These are phyloP conservation scores for Meteorus colon DNA, from an alignment of 2,888 invertebrate genomes.

Conservation along the genomic window DNA sequence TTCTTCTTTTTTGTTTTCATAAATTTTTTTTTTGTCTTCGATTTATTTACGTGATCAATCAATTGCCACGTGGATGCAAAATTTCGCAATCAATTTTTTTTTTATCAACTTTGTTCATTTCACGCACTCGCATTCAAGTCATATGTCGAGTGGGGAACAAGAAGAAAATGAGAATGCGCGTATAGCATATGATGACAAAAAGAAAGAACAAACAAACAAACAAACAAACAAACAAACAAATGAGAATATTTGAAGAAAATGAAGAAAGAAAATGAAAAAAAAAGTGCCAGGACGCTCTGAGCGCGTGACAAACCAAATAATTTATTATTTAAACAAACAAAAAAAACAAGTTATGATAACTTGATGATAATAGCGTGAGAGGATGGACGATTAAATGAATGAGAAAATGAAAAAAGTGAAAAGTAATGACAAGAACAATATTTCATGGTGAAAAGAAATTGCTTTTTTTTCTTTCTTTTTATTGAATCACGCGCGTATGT, in stretches of 20 bases:
- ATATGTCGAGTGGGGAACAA: background rate
- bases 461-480: too few relatives aligned
- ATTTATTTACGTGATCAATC: background rate
- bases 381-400: conserved; percentile 1
- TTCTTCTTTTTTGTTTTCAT: conserved; percentile 16
- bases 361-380: conserved; percentile 31
- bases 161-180: background rate
- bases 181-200: background rate
- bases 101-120: background rate
- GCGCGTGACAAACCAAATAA: conserved; percentile 74
- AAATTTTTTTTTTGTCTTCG: conserved; percentile 8
- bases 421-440: background rate
- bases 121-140: background rate
- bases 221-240: conserved; percentile 11
- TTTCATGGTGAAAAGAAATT: background rate
- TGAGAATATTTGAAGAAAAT: conserved; percentile 35
- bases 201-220: background rate
- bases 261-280: conserved; percentile 36
- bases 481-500: too few relatives aligned
- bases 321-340: conserved; percentile 70
- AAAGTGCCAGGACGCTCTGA: conserved; percentile 73
- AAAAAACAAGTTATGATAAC: conserved; percentile 30
- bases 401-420: background rate
- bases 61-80: background rate
- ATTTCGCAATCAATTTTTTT: background rate